Evolutionary conservation across 2,888 invertebrate species (phyloP).

Genomic region (Rotaria socialis): DNA sequence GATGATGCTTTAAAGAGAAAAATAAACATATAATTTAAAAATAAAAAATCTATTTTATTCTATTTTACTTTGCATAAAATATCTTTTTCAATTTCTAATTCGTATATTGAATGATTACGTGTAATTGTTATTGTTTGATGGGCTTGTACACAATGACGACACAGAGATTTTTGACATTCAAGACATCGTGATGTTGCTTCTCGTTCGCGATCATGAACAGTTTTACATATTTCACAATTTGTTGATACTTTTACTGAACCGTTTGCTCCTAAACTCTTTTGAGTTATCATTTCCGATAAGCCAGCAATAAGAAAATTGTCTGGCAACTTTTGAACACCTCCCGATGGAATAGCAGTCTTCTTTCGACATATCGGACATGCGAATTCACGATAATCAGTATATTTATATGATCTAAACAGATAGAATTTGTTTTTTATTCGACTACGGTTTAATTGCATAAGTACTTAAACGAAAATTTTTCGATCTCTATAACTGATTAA

Average conservation of each 20-base stretch:
- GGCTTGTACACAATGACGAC: slow-evolving; percentile 56
- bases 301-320: slow-evolving; percentile 60
- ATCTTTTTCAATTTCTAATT: slow-evolving; percentile 60
- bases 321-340: slow-evolving; percentile 60
- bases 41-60: too few relatives aligned
- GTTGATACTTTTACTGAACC: slow-evolving; percentile 48
- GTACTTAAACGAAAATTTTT: too few relatives aligned
- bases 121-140: slow-evolving; percentile 59
- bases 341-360: slow-evolving; percentile 59
- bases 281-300: slow-evolving; percentile 56
- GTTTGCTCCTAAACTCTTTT: slow-evolving; percentile 50
- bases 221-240: slow-evolving; percentile 59
- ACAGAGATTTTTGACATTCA: slow-evolving; percentile 60
- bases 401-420: slow-evolving; percentile 50
- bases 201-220: slow-evolving; percentile 53
- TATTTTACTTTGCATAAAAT: slow-evolving; percentile 57
- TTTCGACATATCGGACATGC: slow-evolving; percentile 60
- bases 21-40: background rate
- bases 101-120: slow-evolving; percentile 58
- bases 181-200: slow-evolving; percentile 59
- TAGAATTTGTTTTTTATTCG: too few relatives aligned
- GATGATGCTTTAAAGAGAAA: slow-evolving; percentile 49
- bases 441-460: too few relatives aligned
- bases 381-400: slow-evolving; percentile 60
- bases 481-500: too few relatives aligned